phyloP scores from a whole-genome alignment of 1,140 invertebrate genomes.

The Brachionus angularis region DNA sequence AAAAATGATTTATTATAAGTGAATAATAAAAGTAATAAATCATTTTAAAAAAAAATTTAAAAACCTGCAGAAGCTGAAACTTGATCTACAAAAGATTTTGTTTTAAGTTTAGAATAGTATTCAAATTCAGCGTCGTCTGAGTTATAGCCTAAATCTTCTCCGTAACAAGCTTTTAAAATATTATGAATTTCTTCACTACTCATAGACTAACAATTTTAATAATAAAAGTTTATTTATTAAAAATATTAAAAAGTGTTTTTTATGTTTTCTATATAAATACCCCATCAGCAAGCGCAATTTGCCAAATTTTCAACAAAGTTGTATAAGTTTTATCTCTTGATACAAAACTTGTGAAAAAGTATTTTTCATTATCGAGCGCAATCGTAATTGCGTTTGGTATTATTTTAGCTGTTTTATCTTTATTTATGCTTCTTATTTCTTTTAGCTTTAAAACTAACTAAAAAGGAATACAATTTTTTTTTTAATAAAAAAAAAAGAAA shows the following conservation, averaged over 20 bases:
- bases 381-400: conserved; percentile 91
- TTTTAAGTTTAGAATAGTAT: conserved; percentile 24
- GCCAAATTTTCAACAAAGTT: conserved; percentile 90
- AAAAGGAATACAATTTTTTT: neutral
- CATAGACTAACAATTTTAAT: conserved; percentile 24
- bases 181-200: conserved; percentile 5
- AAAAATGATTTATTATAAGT: too few relatives aligned
- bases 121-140: conserved; percentile 35
- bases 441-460: conserved; percentile 67
- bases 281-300: conserved; percentile 85
- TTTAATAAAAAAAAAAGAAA: conserved; percentile 26
- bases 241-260: conserved; percentile 66
- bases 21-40: too few relatives aligned
- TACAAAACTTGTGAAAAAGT: conserved; percentile 86
- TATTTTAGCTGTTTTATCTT: conserved; percentile 83
- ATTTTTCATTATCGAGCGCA: conserved; percentile 67
- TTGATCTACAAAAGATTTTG: neutral
- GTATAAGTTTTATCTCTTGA: conserved; percentile 85
- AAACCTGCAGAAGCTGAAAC: too few relatives aligned
- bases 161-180: conserved; percentile 32
- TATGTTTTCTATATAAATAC: conserved; percentile 70
- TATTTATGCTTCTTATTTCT: conserved; percentile 83
- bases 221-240: too few relatives aligned
- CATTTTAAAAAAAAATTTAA: too few relatives aligned
- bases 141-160: conserved; percentile 37